Evolutionary conservation across 2,888 invertebrate species (phyloP).

Genomic region (Drosophila sordidapex): DNA sequence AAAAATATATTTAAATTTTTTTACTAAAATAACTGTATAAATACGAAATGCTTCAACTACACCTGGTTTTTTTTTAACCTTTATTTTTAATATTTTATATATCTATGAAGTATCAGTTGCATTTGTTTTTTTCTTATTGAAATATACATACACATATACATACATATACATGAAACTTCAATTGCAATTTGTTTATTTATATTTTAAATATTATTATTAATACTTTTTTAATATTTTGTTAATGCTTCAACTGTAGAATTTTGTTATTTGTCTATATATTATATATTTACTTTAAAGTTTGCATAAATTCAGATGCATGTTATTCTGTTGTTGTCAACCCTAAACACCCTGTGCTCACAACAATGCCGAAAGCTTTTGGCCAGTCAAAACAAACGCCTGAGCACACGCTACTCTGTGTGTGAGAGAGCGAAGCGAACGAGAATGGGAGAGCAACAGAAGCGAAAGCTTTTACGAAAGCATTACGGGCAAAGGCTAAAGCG

Average conservation of each 20-base stretch:
- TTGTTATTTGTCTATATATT: not conserved
- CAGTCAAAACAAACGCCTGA: constrained; percentile 52
- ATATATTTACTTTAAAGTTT: not conserved
- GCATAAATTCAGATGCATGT: not conserved
- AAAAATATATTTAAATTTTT: not conserved
- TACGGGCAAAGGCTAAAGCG: constrained; percentile 71
- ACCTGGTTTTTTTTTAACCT: too few relatives aligned
- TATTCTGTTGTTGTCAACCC: not conserved
- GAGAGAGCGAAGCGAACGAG: constrained; percentile 1
- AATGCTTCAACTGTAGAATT: not conserved
- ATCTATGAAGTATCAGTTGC: not conserved
- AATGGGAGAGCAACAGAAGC: constrained; percentile 42
- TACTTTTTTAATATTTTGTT: not conserved
- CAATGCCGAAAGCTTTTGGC: constrained; percentile 42
- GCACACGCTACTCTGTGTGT: not conserved
- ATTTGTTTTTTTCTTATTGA: too few relatives aligned
- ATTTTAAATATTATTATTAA: not conserved
- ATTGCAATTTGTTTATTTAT: not conserved
- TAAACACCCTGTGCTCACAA: constrained; percentile 46
- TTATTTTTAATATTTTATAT: not conserved
- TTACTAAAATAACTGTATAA: not conserved
- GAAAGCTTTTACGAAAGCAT: constrained; percentile 54
- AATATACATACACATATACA: too few relatives aligned
- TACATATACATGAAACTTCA: not conserved
- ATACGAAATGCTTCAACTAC: not conserved